Evolutionary conservation across 2,888 invertebrate species (phyloP).

Genomic region (Thera britannica): DNA sequence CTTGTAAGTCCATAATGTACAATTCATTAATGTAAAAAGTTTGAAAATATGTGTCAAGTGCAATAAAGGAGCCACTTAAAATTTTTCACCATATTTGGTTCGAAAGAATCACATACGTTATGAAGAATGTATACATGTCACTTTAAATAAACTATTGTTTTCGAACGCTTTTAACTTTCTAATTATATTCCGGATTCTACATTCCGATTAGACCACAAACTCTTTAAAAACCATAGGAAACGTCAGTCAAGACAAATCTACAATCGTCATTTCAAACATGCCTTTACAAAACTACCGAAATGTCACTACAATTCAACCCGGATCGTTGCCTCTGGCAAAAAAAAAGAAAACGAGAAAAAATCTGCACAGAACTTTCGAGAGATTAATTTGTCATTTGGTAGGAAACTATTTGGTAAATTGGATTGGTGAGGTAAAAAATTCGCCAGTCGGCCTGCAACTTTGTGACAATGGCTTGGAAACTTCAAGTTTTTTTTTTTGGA

Average conservation of each 20-base stretch:
- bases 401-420: slow-evolving; percentile 65
- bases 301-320: slow-evolving; percentile 73
- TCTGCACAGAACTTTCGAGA: slow-evolving; percentile 68
- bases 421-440: slow-evolving; percentile 51
- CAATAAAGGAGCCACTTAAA: too few relatives aligned
- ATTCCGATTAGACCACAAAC: slow-evolving; percentile 16
- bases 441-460: slow-evolving; percentile 37
- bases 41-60: too few relatives aligned
- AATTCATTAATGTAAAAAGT: too few relatives aligned
- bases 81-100: too few relatives aligned
- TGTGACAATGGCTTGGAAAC: slow-evolving; percentile 32
- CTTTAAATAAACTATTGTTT: too few relatives aligned
- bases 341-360: slow-evolving; percentile 44
- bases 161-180: slow-evolving; percentile 1
- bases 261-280: slow-evolving; percentile 46
- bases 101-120: too few relatives aligned
- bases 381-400: slow-evolving; percentile 83
- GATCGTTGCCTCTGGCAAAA: slow-evolving; percentile 71
- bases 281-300: slow-evolving; percentile 73
- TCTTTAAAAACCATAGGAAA: slow-evolving; percentile 31
- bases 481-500: slow-evolving; percentile 18
- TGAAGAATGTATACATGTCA: too few relatives aligned
- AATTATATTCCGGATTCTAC: slow-evolving; percentile 6
- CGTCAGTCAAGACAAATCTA: slow-evolving; percentile 33
- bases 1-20: too few relatives aligned